These are phyloP conservation scores for Typhlichthys subterraneus DNA, from an alignment of 2,797 vertebrate species.

Conservation along the genomic window DNA sequence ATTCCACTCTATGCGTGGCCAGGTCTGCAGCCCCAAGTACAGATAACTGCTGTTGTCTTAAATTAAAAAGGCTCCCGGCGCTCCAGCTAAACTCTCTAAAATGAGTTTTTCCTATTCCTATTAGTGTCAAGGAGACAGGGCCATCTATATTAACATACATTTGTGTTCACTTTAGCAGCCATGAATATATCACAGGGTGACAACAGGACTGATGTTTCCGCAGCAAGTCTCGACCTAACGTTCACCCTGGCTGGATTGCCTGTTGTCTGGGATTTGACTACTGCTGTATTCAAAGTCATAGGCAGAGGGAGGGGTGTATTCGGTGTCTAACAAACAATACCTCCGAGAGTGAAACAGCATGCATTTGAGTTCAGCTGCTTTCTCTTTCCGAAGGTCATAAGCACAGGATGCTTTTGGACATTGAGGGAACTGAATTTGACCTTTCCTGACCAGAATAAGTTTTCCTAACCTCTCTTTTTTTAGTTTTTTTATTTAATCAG, in stretches of 20 bases:
- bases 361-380: neutral
- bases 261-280: conserved; percentile 3
- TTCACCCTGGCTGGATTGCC: conserved; percentile 17
- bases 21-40: conserved; percentile 56
- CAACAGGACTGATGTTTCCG: conserved; percentile 13
- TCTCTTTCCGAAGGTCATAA: neutral
- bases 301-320: neutral
- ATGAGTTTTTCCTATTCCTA: conserved; percentile 65
- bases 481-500: neutral
- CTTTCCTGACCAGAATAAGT: neutral
- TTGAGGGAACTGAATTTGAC: neutral
- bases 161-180: conserved; percentile 56
- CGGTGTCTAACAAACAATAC: neutral
- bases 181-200: conserved; percentile 49
- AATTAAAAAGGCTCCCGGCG: conserved; percentile 78
- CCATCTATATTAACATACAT: conserved; percentile 60
- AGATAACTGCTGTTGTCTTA: conserved; percentile 78
- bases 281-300: conserved; percentile 4
- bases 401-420: too few species aligned
- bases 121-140: conserved; percentile 68
- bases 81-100: conserved; percentile 66
- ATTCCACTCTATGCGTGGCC: conserved; percentile 59
- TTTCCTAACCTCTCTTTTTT: neutral
- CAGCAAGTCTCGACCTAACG: conserved; percentile 7
- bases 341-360: neutral